These are phyloP conservation scores for Marisa cornuarietis DNA, from an alignment of 1,140 invertebrate genomes.

Conservation along the genomic window DNA sequence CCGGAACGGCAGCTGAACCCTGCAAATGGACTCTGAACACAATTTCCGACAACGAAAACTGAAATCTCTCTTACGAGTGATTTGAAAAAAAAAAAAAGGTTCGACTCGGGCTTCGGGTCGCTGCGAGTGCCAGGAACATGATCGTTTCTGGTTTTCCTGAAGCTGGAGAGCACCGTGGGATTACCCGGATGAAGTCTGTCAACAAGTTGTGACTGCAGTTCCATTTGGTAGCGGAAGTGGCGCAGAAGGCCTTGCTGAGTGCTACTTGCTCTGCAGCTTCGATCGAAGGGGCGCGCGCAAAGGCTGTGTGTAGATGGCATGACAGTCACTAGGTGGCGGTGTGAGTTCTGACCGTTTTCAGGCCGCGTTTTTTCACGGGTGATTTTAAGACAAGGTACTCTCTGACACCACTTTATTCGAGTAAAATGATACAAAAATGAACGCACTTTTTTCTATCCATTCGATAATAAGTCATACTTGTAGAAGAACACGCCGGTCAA, in stretches of 20 bases:
- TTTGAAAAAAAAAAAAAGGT: background rate
- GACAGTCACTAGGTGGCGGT: too few relatives aligned
- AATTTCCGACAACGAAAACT: background rate
- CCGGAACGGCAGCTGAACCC: too few relatives aligned
- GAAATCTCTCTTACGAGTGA: background rate
- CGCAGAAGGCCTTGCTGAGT: background rate
- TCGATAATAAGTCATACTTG: too few relatives aligned
- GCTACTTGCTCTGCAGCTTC: constrained; percentile 1
- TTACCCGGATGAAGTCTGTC: constrained; percentile 12
- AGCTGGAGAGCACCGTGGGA: constrained; percentile 3
- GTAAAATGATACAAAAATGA: too few relatives aligned
- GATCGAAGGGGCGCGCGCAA: background rate
- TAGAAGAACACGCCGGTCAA: too few relatives aligned
- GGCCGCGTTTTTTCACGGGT: accelerated
- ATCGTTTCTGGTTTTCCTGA: constrained; percentile 7
- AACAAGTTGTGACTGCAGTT: constrained; percentile 3
- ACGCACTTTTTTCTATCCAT: too few relatives aligned
- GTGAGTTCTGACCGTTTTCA: too few relatives aligned
- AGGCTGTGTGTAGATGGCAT: background rate
- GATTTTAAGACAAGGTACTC: too few relatives aligned
- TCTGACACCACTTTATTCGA: too few relatives aligned
- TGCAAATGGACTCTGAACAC: background rate
- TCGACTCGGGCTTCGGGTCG: background rate
- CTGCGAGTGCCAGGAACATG: background rate
- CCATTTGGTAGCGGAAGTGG: constrained; percentile 8